Conservation (phyloP, 2,113 vertebrate species). For the Epinephelus lanceolatus region DNA sequence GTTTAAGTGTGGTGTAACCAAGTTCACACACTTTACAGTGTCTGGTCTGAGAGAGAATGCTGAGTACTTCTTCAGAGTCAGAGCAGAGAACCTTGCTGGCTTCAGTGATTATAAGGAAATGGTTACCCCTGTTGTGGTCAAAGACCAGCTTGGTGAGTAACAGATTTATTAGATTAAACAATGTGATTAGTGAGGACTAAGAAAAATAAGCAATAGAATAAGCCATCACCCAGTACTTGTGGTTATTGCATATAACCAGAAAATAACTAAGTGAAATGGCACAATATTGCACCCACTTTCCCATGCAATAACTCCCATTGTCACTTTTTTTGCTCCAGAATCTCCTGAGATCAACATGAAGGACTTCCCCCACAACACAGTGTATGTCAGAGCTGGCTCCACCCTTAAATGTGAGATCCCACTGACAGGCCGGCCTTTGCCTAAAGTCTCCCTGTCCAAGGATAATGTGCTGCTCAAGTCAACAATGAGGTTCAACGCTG, state of each 20-base stretch:
- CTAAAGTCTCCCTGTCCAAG: slow-evolving; percentile 93
- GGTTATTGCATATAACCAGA: not conserved
- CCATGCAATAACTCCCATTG: not conserved
- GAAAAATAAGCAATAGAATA: not conserved
- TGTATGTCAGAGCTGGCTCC: slow-evolving; percentile 94
- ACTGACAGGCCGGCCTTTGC: slow-evolving; percentile 92
- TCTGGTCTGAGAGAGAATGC: slow-evolving; percentile 92
- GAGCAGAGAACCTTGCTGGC: slow-evolving; percentile 96
- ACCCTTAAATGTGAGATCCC: slow-evolving; percentile 97
- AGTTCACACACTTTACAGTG: slow-evolving; percentile 89
- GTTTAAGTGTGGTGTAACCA: slow-evolving; percentile 93
- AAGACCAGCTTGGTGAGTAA: slow-evolving; percentile 92
- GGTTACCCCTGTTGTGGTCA: slow-evolving; percentile 90
- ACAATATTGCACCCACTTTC: not conserved
- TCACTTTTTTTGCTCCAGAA: slow-evolving; percentile 82
- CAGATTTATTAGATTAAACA: not conserved
- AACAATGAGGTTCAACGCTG: slow-evolving; percentile 96
- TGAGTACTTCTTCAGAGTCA: slow-evolving; percentile 97
- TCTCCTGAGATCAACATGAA: slow-evolving; percentile 96
- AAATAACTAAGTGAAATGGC: not conserved
- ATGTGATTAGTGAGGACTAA: not conserved
- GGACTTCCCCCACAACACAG: slow-evolving; percentile 93
- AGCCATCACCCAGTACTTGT: not conserved
- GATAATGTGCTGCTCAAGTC: slow-evolving; percentile 90
- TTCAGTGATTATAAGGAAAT: slow-evolving; percentile 94